These are phyloP conservation scores for Brevimyrus niger DNA, from an alignment of 2,113 vertebrate genomes.

Conservation along the genomic window DNA sequence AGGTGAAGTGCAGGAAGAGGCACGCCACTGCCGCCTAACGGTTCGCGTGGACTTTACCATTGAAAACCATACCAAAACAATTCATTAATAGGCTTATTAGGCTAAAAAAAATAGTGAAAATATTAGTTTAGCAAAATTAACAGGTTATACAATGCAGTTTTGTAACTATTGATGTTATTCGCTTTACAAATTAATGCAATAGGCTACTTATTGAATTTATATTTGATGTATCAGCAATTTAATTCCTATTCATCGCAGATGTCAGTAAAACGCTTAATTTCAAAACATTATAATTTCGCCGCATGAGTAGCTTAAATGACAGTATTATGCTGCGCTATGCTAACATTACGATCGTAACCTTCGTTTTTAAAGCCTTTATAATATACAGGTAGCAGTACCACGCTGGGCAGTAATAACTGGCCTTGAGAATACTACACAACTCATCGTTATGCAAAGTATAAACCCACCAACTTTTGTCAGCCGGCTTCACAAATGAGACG, in stretches of 20 bases:
- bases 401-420: not conserved
- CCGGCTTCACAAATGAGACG: not conserved
- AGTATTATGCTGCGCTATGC: not conserved
- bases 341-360: not conserved
- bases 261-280: not conserved
- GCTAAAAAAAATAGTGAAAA: not conserved
- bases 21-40: constrained; percentile 6
- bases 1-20: not conserved
- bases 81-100: not conserved
- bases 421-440: not conserved
- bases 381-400: not conserved
- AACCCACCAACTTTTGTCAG: not conserved
- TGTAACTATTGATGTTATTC: not conserved
- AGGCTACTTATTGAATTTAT: not conserved
- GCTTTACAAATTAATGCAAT: not conserved
- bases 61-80: not conserved
- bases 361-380: not conserved
- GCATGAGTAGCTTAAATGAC: not conserved
- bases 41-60: not conserved
- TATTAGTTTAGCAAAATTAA: not conserved
- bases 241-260: not conserved
- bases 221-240: not conserved
- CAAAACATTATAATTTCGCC: not conserved
- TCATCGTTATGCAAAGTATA: not conserved
- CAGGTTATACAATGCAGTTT: not conserved